These are phyloP conservation scores for Pissodes strobi DNA, from an alignment of 1,140 invertebrate genomes.

Conservation along the genomic window DNA sequence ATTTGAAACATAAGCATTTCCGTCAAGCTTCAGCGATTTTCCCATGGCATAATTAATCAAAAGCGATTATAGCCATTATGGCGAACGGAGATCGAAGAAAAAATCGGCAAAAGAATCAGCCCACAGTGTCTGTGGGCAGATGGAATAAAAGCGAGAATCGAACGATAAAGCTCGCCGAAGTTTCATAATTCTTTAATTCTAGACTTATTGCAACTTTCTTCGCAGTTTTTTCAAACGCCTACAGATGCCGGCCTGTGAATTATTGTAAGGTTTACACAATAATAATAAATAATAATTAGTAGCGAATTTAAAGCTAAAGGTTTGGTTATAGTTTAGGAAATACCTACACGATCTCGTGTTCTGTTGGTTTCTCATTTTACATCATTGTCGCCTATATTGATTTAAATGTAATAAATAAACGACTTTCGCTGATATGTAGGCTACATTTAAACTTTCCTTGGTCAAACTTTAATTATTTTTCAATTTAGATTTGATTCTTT, in stretches of 20 bases:
- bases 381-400: too few species aligned
- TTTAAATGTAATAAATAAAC: too few species aligned
- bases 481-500: too few species aligned
- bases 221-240: slow-evolving; percentile 16
- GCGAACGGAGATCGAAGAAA: slow-evolving; percentile 5
- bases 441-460: too few species aligned
- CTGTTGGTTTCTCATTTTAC: background rate
- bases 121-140: slow-evolving; percentile 20
- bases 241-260: background rate
- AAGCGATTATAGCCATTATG: slow-evolving; percentile 20
- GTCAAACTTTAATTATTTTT: too few species aligned
- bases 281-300: slow-evolving; percentile 30
- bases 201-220: slow-evolving; percentile 27
- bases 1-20: slow-evolving; percentile 23
- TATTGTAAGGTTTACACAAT: slow-evolving; percentile 23
- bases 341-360: slow-evolving; percentile 17
- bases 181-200: slow-evolving; percentile 17
- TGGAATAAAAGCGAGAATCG: slow-evolving; percentile 17
- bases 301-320: slow-evolving; percentile 17
- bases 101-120: slow-evolving; percentile 21
- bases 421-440: too few species aligned
- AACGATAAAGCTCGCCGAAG: slow-evolving; percentile 19
- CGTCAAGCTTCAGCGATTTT: slow-evolving; percentile 21
- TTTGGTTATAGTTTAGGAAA: slow-evolving; percentile 8
- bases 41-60: slow-evolving; percentile 28